Evolutionary conservation across 2,797 vertebrate genomes (phyloP).

Genomic region (Chelon labrosus): DNA sequence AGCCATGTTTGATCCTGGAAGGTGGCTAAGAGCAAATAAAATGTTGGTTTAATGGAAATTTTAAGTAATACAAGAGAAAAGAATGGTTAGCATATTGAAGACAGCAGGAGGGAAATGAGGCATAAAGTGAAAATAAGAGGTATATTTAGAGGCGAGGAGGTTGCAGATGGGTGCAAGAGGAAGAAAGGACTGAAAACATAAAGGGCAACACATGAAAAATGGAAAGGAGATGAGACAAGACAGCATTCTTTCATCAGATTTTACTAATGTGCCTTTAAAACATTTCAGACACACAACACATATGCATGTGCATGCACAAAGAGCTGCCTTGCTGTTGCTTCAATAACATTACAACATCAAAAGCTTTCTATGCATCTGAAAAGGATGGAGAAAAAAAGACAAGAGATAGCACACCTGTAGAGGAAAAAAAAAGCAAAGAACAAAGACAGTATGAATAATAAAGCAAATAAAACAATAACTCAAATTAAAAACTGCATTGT

Average conservation of each 20-base stretch:
- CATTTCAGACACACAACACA: conserved; percentile 4
- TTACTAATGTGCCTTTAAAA: conserved; percentile 28
- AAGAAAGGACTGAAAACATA: background rate
- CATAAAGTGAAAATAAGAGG: background rate
- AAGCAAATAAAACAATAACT: conserved; percentile 53
- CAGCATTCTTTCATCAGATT: conserved; percentile 32
- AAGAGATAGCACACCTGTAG: conserved; percentile 44
- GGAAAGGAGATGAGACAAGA: background rate
- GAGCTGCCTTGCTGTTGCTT: conserved; percentile 15
- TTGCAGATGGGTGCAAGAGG: background rate
- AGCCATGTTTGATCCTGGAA: background rate
- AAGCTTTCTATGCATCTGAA: conserved; percentile 35
- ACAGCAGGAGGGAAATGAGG: background rate
- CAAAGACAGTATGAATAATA: conserved; percentile 63
- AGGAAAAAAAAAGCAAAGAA: conserved; percentile 22
- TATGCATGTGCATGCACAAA: background rate
- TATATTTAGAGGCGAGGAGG: background rate
- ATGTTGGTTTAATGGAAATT: background rate
- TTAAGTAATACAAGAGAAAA: background rate
- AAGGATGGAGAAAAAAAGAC: conserved; percentile 9
- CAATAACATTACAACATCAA: conserved; percentile 58
- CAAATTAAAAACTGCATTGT: conserved; percentile 54
- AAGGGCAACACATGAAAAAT: conserved; percentile 3
- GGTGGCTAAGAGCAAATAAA: background rate
- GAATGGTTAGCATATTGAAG: background rate